These are phyloP conservation scores for Eubucco bourcierii DNA, from an alignment of 2,113 vertebrate genomes.

Conservation along the genomic window DNA sequence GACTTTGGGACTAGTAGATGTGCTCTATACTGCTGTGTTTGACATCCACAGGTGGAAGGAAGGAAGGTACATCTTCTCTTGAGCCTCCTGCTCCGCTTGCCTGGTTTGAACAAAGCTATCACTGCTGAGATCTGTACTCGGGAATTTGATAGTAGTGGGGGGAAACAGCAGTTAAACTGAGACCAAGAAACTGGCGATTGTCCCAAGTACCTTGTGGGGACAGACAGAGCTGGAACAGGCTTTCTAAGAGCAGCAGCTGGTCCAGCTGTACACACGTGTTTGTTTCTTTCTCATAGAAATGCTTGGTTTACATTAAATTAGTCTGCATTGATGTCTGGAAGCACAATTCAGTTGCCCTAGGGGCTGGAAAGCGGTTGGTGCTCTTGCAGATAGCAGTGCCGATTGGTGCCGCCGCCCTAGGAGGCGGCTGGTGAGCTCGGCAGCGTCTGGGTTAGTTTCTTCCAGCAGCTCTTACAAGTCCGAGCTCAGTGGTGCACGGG, in stretches of 20 bases:
- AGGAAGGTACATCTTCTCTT: conserved; percentile 79
- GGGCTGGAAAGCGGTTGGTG: not conserved
- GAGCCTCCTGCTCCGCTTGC: not conserved
- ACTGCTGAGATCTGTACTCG: not conserved
- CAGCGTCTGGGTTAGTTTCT: not conserved
- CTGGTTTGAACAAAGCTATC: not conserved
- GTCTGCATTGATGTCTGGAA: not conserved
- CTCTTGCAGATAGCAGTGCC: not conserved
- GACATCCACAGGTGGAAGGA: conserved; percentile 93
- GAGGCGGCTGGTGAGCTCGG: not conserved
- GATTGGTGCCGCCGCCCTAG: not conserved
- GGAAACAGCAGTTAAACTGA: not conserved
- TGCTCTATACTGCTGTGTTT: conserved; percentile 94
- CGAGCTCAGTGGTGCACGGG: not conserved
- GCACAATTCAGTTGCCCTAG: not conserved
- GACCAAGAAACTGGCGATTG: not conserved
- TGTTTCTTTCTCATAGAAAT: not conserved
- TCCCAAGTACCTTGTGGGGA: not conserved
- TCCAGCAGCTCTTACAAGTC: not conserved
- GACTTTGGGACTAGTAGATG: conserved; percentile 94
- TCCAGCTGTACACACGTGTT: not conserved
- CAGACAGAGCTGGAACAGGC: not conserved
- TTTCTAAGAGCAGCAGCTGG: not conserved
- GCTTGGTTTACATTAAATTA: not conserved
- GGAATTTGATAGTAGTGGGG: not conserved